Conservation (phyloP, 92 coral and sea anemone genomes). For the Palythoa caribaeorum region DNA sequence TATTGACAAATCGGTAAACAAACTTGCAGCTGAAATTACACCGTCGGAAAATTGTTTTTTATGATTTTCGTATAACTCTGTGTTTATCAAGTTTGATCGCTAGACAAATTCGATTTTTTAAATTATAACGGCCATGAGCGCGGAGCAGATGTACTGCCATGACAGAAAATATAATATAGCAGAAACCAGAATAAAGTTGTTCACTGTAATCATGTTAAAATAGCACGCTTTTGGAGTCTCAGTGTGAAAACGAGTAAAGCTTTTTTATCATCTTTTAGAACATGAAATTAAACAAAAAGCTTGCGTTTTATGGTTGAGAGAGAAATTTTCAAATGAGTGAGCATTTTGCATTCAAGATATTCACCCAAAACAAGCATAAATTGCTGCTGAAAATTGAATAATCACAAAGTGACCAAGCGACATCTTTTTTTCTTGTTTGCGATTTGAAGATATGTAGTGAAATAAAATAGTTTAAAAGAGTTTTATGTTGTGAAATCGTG, state of each 20-base stretch:
- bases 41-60: not conserved
- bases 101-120: not conserved
- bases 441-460: not conserved
- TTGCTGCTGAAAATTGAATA: not conserved
- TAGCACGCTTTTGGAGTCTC: not conserved
- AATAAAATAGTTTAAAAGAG: not conserved
- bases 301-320: not conserved
- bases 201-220: not conserved
- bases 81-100: not conserved
- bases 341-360: not conserved
- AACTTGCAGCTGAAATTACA: not conserved
- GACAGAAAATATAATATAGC: not conserved
- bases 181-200: not conserved
- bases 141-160: not conserved
- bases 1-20: not conserved
- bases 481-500: not conserved
- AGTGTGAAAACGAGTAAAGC: not conserved
- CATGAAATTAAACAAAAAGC: not conserved
- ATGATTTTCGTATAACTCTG: not conserved
- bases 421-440: not conserved
- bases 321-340: not conserved
- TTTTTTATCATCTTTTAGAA: not conserved
- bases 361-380: not conserved
- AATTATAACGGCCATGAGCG: not conserved
- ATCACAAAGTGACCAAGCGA: not conserved